phyloP scores from a whole-genome alignment of 2,113 vertebrate species.

The Cyprinodon tularosa region DNA sequence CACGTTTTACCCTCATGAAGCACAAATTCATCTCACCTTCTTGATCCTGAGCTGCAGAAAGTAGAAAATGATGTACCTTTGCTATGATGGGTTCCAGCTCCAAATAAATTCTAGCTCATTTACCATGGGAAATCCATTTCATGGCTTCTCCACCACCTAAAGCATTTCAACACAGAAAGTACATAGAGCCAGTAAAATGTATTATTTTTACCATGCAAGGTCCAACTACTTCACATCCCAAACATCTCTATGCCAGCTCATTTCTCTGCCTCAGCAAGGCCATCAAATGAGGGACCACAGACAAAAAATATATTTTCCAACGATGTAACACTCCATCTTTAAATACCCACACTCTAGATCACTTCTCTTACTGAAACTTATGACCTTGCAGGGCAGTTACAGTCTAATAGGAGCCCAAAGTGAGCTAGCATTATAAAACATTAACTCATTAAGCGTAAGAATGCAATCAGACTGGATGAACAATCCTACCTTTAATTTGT shows the following conservation, averaged over 20 bases:
- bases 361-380: conserved; percentile 49
- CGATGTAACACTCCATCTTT: conserved; percentile 37
- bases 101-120: conserved; percentile 4
- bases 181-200: conserved; percentile 1
- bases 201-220: conserved; percentile 5
- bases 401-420: conserved; percentile 61
- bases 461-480: conserved; percentile 36
- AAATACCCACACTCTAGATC: conserved; percentile 29
- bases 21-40: neutral
- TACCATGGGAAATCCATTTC: neutral
- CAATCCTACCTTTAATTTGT: conserved; percentile 41
- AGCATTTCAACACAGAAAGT: conserved; percentile 21
- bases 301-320: conserved; percentile 45
- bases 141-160: neutral
- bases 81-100: neutral
- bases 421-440: conserved; percentile 53
- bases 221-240: conserved; percentile 19
- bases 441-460: conserved; percentile 61
- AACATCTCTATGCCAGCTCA: conserved; percentile 29
- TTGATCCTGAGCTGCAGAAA: neutral
- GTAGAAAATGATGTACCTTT: neutral
- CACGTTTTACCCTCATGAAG: neutral
- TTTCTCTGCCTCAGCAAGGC: conserved; percentile 21
- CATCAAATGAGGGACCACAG: conserved; percentile 17
- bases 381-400: conserved; percentile 50